Evolutionary conservation across 2,797 vertebrate species (phyloP), one percentile per base, ranked within the genome.

Genomic region (Oreonectes daqikongensis): DNA sequence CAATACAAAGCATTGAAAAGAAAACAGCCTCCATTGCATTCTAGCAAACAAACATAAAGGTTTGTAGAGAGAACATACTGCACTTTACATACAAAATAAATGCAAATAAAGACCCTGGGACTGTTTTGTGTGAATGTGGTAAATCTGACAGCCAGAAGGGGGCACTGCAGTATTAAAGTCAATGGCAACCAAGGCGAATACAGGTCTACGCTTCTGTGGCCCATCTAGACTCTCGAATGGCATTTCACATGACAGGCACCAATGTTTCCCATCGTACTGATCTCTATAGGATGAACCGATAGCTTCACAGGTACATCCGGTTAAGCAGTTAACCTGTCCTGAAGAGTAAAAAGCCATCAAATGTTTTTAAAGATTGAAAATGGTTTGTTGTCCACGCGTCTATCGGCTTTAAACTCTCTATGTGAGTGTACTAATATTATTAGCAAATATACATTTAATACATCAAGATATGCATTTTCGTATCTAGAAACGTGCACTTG

Each of bases 101-200:
- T 77, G 42, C 53, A 48, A 55, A 53, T 44, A 35, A 38, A 18
- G 40, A 18, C 30, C 59, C n/a, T 52, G 17, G n/a, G 60, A 30
- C 22, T 61, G 50, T 32, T 18, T 30, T 52, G 53, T 72, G 71
- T 77, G 32, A 60, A n/a, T 78, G 69, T 55, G 74, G 67, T 71
- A 42, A 69, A 69, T 71, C 42, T 63, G 71, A 72, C 72, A 64
- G 74, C 86, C 90, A 92, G 89, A 87, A 87, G 92, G 90, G 89
- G 91, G 91, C 89, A 89, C 88, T 82, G 83, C 85, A 79, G 84
- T 84, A 88, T 84, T 84, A 86, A 80, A 81, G 72, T 79, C 72
- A 55, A 35, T 63, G 42, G 48, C 74, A 78, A 67, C 72, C 55
- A 72, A 77, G 48, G 63, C 83, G 75, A 75, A 64, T 66, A 71